Evolutionary conservation across 92 coral and sea anemone species (phyloP), one percentile per base, ranked within the genome.

Genomic region (Zoanthus sociatus): DNA sequence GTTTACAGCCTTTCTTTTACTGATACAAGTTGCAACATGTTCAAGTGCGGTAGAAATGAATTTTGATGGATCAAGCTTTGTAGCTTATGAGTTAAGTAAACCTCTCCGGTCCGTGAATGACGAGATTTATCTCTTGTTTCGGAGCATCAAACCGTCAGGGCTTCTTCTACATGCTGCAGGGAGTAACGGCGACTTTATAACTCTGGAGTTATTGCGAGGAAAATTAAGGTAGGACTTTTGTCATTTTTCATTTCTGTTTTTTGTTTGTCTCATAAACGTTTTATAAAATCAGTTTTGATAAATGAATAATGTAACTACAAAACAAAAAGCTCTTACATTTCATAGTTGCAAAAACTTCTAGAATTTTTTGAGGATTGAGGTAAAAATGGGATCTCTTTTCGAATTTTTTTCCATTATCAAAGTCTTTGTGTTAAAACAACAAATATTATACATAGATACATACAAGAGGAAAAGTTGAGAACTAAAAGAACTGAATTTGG

Each of bases 161-260:
- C 76, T 97, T 11, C 90, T 97, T 17, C 78, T 97, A 11, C 99
- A 95, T 87, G 97, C 94, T 32, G 88, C 92, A 46, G 95, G 97
- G 31, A 78, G 83, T 20, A 84, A 82, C 51, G 94, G 94, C 69
- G 98, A 97, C 86, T 97, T 95, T 70, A 87, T 95, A 58, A 97
- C 98, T 16, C 78, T 97, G 72, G 99, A 97, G 83, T 92, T 97
- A 75, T 84, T 91, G 68, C 95, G 98, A 55, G 98, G 99, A 33
- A 95, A 91, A 83, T 87, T 97, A 61, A 97, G 99, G 99, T 97
- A 92, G 73, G 94, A 77, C 71, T 50, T 47, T 14, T 60, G 30
- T 20, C n/a, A 0, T 16, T 63, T 48, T 73, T 42, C 51, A 33
- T 26, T 79, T 64, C 84, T 53, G 71, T 26, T 71, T 78, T 58